phyloP scores from a whole-genome alignment of 2,888 invertebrate species.

The Therioaphis trifolii region DNA sequence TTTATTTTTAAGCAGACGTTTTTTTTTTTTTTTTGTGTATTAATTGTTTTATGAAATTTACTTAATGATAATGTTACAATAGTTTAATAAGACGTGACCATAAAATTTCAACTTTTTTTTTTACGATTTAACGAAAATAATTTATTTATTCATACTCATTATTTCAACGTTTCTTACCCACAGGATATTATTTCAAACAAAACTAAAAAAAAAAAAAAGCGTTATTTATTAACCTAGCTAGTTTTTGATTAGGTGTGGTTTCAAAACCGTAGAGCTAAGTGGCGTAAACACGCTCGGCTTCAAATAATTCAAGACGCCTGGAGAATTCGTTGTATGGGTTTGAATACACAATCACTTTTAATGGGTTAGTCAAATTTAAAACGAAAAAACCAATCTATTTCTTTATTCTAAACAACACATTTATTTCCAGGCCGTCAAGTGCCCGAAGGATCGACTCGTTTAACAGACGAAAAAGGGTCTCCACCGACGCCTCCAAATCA shows the following conservation, averaged over 20 bases:
- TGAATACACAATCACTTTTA: conserved; percentile 75
- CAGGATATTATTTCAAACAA: neutral
- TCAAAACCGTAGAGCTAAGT: conserved; percentile 90
- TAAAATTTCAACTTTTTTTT: too few species aligned
- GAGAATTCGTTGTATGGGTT: conserved; percentile 87
- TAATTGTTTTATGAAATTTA: too few species aligned
- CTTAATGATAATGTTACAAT: too few species aligned
- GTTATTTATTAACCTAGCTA: neutral
- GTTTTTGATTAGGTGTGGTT: conserved; percentile 81
- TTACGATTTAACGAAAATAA: too few species aligned
- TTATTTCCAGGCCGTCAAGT: conserved; percentile 40
- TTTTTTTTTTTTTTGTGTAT: too few species aligned
- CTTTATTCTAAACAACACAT: neutral
- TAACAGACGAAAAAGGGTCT: conserved; percentile 62
- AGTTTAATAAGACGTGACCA: too few species aligned
- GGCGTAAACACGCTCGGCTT: conserved; percentile 88
- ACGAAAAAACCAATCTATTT: neutral
- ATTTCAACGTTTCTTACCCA: neutral
- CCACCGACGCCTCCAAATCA: conserved; percentile 44
- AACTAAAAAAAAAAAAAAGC: neutral
- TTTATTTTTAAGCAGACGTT: too few species aligned
- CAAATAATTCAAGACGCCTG: conserved; percentile 90
- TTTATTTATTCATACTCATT: too few species aligned
- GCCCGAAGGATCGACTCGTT: conserved; percentile 19
- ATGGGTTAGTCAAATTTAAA: conserved; percentile 70